Conservation (phyloP, 2,797 vertebrate genomes). For the Schizopygopsis pylzovi region DNA sequence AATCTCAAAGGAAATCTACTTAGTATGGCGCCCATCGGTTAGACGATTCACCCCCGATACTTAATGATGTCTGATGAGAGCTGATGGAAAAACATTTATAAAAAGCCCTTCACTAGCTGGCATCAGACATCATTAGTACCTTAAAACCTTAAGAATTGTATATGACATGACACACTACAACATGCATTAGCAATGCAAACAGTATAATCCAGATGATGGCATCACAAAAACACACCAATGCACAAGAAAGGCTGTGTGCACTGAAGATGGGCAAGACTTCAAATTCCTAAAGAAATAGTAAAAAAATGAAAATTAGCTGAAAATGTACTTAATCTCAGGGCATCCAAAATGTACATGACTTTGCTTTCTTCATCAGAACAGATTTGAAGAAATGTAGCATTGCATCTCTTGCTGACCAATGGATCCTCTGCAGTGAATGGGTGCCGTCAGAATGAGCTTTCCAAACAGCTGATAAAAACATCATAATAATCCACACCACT, state of each 20-base stretch:
- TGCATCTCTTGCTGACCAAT: no score
- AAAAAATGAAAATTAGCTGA: no score
- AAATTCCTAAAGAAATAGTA: no score
- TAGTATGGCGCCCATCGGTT: constrained; percentile 18
- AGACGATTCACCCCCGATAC: neutral
- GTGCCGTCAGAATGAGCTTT: no score
- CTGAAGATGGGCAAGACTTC: neutral
- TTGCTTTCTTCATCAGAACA: no score
- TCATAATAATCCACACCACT: no score
- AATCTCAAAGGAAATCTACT: constrained; percentile 10
- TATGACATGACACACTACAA: neutral
- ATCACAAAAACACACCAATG: neutral
- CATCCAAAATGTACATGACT: no score
- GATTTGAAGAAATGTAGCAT: no score
- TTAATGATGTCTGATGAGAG: constrained; percentile 24
- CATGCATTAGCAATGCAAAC: neutral
- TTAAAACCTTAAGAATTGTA: neutral
- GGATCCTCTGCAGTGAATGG: no score
- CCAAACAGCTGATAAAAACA: no score
- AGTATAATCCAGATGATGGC: neutral
- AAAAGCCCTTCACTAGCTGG: neutral
- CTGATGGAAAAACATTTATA: constrained; percentile 18
- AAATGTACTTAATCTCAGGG: no score
- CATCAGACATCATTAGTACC: neutral
- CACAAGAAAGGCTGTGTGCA: neutral